phyloP scores from a whole-genome alignment of 2,113 vertebrate genomes.

The Brienomyrus longianalis region DNA sequence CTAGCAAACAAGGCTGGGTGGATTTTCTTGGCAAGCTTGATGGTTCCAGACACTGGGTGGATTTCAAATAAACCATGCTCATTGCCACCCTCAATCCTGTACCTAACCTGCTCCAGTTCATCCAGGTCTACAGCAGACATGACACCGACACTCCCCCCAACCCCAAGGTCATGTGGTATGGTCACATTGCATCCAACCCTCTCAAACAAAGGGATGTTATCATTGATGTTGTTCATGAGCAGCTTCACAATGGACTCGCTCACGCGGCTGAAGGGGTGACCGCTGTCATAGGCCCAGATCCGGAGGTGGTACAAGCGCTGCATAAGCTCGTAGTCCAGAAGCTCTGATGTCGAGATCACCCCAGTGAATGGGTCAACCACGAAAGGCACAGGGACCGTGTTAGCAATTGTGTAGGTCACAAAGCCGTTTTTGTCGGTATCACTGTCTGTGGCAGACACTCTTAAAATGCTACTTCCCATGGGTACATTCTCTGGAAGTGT shows the following conservation, averaged over 20 bases:
- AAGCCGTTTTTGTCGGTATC: conserved; percentile 78
- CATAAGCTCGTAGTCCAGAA: conserved; percentile 90
- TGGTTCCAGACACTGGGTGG: conserved; percentile 68
- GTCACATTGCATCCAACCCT: conserved; percentile 79
- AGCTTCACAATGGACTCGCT: conserved; percentile 77
- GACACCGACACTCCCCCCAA: conserved; percentile 60
- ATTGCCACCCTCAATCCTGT: conserved; percentile 78
- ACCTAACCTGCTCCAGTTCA: conserved; percentile 81
- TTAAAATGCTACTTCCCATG: conserved; percentile 74
- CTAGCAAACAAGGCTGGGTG: conserved; percentile 46
- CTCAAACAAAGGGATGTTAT: conserved; percentile 86
- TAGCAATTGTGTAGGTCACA: conserved; percentile 75
- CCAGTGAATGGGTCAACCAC: conserved; percentile 79
- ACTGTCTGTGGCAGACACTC: conserved; percentile 69
- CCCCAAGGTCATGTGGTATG: conserved; percentile 63
- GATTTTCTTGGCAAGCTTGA: conserved; percentile 65
- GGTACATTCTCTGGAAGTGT: conserved; percentile 78
- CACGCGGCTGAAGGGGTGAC: conserved; percentile 78
- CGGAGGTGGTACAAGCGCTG: conserved; percentile 77
- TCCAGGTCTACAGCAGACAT: conserved; percentile 86
- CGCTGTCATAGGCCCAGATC: conserved; percentile 88
- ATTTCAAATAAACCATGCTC: conserved; percentile 74
- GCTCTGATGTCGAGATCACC: conserved; percentile 71
- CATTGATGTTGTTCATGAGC: conserved; percentile 83
- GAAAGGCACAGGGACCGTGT: conserved; percentile 68